A percentile compares a stretch with the other conserved stretches of the same genome.
These are phyloP conservation scores for Streblospio benedicti DNA, from an alignment of 1,140 invertebrate genomes.

Conservation along the genomic window DNA sequence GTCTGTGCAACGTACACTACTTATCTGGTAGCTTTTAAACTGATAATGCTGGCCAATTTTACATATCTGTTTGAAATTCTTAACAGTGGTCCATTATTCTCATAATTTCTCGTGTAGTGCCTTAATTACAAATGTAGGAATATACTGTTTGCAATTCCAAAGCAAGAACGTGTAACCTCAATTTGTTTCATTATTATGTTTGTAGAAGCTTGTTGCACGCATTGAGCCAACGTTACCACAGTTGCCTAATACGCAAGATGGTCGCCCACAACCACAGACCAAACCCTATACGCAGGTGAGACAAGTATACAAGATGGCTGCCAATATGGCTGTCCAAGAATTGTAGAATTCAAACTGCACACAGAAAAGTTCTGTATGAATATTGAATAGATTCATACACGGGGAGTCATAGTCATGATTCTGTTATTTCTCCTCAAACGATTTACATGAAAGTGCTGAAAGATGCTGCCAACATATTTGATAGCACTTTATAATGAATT, in stretches of 20 bases:
- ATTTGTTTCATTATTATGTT: not conserved
- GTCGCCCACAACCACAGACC: slow-evolving; percentile 8
- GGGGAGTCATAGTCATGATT: too few relatives aligned
- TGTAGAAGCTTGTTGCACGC: slow-evolving; percentile 31
- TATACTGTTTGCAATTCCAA: not conserved
- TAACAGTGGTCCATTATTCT: not conserved
- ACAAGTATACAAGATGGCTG: too few relatives aligned
- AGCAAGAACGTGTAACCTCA: not conserved
- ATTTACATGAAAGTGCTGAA: too few relatives aligned
- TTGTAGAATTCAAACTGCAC: too few relatives aligned
- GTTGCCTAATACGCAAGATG: slow-evolving; percentile 17
- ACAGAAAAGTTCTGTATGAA: too few relatives aligned
- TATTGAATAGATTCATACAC: too few relatives aligned
- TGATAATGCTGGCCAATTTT: not conserved
- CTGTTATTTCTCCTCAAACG: too few relatives aligned
- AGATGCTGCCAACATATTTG: too few relatives aligned
- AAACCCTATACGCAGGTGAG: slow-evolving; percentile 25
- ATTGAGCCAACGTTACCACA: slow-evolving; percentile 35
- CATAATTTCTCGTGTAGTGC: not conserved
- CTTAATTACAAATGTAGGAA: not conserved
- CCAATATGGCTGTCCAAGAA: too few relatives aligned
- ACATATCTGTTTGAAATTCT: not conserved
- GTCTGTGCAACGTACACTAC: too few relatives aligned
- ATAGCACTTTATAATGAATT: too few relatives aligned
- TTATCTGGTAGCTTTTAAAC: too few relatives aligned